Evolutionary conservation across 2,888 invertebrate species (phyloP), one percentile per base, ranked within the genome.

Genomic region (Andricus quercusramuli): DNA sequence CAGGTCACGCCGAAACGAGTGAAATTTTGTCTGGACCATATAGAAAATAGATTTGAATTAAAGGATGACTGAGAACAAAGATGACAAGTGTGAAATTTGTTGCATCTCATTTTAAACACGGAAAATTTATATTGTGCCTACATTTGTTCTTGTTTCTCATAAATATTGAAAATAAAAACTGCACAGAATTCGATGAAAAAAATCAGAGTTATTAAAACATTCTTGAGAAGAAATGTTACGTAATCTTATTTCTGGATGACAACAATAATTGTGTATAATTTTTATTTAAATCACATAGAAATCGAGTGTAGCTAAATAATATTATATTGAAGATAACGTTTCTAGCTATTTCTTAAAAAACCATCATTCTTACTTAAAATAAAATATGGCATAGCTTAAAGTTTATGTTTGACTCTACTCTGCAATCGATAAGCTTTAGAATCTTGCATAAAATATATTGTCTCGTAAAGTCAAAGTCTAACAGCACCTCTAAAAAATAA

Each of bases 1-100:
- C 70, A 29, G 70, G 70, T 70, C 47, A 47, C 51, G 20, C 15
- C 20, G 29, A 70, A 70, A 70, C 11, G 70, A 51, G 70, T 70
- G 51, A 70, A 70, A 70, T 70, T 70, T 70, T 20, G 37, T 13
- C 74, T 22, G 17, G 47, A 47, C 47, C 47, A 17, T 17, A n/a
- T 59, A 11, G 29, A 29, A 64, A 29, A 4, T 13, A 11, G 8
- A 17, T 25, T 29, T 22, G 2, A 29, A 62, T 62, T 62, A 11
- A 56, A 9, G n/a, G 11, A n/a, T n/a, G 56, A 56, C n/a, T 56
- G n/a, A 56, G n/a, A n/a, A 9, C n/a, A 22, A 13, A 59, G 22
- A 20, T 3, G n/a, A 11, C 56, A 11, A n/a, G 9, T 47, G 15
- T 15, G 47, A 15, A 17, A 47, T 47, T 47, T 37, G 37, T 37